A percentile compares a stretch with the other conserved stretches of the same genome.
phyloP scores from a whole-genome alignment of 1,140 invertebrate species.

The fruit fly (Drosophila melanogaster) region DNA sequence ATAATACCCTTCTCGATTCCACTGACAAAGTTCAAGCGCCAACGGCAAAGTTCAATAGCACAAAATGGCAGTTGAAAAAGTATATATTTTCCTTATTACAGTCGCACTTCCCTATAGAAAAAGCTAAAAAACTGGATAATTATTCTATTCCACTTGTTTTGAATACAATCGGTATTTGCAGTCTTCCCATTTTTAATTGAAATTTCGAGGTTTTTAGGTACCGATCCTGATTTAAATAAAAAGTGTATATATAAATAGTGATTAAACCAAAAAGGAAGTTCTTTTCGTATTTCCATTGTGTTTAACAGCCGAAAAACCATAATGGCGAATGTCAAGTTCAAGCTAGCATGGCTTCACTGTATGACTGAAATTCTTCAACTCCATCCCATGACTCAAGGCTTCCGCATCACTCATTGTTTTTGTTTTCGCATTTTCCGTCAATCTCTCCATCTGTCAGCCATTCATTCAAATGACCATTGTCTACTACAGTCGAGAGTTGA shows the following conservation, averaged over 20 bases:
- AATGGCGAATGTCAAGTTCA: not conserved
- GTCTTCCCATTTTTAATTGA: too few species aligned
- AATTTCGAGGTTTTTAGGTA: too few species aligned
- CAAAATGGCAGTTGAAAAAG: slow-evolving; percentile 53
- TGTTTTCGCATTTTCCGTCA: slow-evolving; percentile 44
- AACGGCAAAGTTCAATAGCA: slow-evolving; percentile 72
- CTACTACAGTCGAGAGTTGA: slow-evolving; percentile 3
- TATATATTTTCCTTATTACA: slow-evolving; percentile 27
- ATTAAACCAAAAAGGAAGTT: not conserved
- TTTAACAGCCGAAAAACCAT: not conserved
- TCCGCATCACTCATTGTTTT: slow-evolving; percentile 49
- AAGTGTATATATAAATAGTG: too few species aligned
- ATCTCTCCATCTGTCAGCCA: slow-evolving; percentile 16
- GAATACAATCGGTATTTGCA: too few species aligned
- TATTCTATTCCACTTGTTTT: not conserved
- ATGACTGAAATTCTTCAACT: slow-evolving; percentile 20
- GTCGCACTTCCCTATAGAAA: slow-evolving; percentile 1
- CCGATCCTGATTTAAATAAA: too few species aligned
- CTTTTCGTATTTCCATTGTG: not conserved
- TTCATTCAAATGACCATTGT: slow-evolving; percentile 29
- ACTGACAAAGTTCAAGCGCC: slow-evolving; percentile 52
- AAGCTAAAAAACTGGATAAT: not conserved
- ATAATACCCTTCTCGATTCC: slow-evolving; percentile 13
- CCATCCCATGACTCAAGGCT: slow-evolving; percentile 32
- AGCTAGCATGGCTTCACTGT: slow-evolving; percentile 24